phyloP scores from a whole-genome alignment of 2,113 vertebrate species.

The Mystacornis crossleyi region DNA sequence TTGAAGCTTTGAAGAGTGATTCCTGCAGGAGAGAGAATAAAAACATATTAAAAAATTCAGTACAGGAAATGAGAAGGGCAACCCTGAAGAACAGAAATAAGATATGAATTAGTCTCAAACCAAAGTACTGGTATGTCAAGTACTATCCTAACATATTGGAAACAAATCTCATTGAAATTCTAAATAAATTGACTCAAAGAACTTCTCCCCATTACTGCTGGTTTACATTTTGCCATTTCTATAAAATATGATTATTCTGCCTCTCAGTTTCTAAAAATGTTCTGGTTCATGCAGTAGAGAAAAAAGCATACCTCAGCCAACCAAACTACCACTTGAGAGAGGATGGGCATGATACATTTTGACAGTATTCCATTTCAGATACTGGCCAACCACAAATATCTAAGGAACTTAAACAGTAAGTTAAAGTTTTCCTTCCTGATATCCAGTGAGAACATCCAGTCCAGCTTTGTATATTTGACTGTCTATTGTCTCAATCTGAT shows the following conservation, averaged over 20 bases:
- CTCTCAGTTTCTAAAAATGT: background rate
- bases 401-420: background rate
- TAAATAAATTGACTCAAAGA: background rate
- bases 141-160: background rate
- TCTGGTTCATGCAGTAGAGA: background rate
- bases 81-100: background rate
- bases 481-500: background rate
- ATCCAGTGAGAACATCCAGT: background rate
- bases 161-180: background rate
- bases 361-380: background rate
- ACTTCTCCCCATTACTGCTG: background rate
- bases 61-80: background rate
- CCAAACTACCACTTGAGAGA: background rate
- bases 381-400: background rate
- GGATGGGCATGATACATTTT: accelerated
- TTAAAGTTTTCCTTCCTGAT: background rate
- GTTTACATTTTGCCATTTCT: background rate
- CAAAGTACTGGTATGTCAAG: accelerated
- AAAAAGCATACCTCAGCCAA: background rate
- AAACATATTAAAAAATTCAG: background rate
- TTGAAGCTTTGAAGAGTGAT: background rate
- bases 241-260: background rate
- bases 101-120: background rate
- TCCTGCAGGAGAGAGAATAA: background rate
- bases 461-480: background rate